phyloP scores from a whole-genome alignment of 2,797 vertebrate species.

The Bryconaethiops microstoma region DNA sequence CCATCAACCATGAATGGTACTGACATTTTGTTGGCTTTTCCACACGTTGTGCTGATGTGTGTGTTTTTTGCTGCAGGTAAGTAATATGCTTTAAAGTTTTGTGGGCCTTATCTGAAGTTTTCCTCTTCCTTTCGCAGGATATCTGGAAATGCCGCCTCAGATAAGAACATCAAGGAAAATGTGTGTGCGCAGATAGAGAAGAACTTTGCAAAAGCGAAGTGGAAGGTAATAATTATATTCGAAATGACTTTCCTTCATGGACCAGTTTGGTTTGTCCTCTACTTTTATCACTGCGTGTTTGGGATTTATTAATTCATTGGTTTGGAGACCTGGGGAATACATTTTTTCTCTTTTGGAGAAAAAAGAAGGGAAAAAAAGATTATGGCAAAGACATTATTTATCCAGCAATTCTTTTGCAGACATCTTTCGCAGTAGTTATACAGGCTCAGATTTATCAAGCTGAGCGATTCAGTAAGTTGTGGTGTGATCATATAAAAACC shows the following conservation, averaged over 20 bases:
- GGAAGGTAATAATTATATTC: slow-evolving; percentile 84
- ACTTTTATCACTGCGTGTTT: neutral
- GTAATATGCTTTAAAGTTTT: slow-evolving; percentile 3
- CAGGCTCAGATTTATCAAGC: neutral
- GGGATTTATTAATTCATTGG: neutral
- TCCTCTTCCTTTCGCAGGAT: slow-evolving; percentile 78
- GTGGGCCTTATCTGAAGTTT: neutral
- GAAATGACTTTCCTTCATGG: neutral
- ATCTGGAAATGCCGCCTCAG: slow-evolving; percentile 96
- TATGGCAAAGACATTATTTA: neutral
- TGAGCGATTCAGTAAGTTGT: neutral
- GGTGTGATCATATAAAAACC: too few species aligned
- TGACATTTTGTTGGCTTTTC: neutral
- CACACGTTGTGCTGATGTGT: neutral
- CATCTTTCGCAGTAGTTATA: too few species aligned
- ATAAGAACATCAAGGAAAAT: slow-evolving; percentile 98
- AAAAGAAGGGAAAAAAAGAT: neutral
- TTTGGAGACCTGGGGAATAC: neutral
- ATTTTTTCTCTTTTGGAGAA: neutral
- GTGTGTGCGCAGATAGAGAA: slow-evolving; percentile 98
- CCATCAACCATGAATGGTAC: slow-evolving; percentile 96
- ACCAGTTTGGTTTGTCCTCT: neutral
- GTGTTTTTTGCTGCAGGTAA: neutral
- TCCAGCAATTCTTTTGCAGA: neutral
- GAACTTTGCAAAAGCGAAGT: slow-evolving; percentile 97